Base-by-base conservation (phyloP, 2,113 vertebrate species). In the Ctenodactylus gundi region DNA sequence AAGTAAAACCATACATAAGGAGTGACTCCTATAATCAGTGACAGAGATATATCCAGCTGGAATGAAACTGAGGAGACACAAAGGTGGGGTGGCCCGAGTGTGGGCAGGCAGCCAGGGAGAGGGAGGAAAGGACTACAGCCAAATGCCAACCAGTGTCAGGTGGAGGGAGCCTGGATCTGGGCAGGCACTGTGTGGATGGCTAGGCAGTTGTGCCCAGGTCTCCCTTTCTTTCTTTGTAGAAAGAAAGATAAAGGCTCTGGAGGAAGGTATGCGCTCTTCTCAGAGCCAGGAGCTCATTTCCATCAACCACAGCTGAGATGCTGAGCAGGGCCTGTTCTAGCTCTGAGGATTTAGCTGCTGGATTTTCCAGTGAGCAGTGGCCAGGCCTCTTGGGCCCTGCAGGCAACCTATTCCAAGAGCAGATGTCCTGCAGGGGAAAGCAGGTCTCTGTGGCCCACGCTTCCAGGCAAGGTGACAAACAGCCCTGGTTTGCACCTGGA, bases 121-220 rank as follows among this genome's bases (percentile, higher is more conserved):
- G 1, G 4, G 21, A 39, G 55, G 44, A 14, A 13, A 60, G 29
- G 39, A 29, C 36, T 1, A 14, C 15, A 55, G 25, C 58, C 67
- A 53, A 39, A 92, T 53, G 7, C 31, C 15, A 36, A 15, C 25
- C 9, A 3, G 23, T 7, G 0, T 34, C 29, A 27, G 41, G 27
- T 21, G 1, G 3, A 64, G 21, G 34, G 25, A 14, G 17, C 41
- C 31, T 49, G 44, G 41, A 6, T 34, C 60, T 27, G 58, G 58
- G 10, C 70, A 21, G 36, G n/a, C 68, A 25, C 41, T 0, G 7
- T 15, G 41, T 6, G 1, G 58, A 3, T 21, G 0, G 0, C 51
- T 44, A 9, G 46, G 23, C 36, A 18, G 36, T 9, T 36, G 14
- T 34, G 34, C 34, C 11, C 5, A 0, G 34, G n/a, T 31, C 62